Conservation (phyloP, 2,888 invertebrate genomes). For the Cosmia trapezina region DNA sequence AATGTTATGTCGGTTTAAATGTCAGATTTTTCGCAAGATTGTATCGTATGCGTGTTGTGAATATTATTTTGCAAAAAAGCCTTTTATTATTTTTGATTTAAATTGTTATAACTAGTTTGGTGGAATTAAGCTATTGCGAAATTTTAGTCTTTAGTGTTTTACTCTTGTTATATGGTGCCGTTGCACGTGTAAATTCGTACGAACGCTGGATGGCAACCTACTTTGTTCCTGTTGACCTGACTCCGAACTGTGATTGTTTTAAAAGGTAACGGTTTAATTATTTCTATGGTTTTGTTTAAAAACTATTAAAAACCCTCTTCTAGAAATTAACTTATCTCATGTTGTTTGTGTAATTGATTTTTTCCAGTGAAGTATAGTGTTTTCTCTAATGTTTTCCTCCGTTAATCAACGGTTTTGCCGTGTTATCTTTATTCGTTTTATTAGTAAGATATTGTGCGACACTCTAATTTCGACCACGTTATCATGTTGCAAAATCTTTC, state of each 20-base stretch:
- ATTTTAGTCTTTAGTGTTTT: constrained; percentile 79
- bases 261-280: constrained; percentile 87
- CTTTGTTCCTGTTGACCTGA: constrained; percentile 86
- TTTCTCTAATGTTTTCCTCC: constrained; percentile 37
- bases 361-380: constrained; percentile 2
- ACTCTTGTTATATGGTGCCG: constrained; percentile 75
- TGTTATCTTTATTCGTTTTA: constrained; percentile 52
- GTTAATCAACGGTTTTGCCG: constrained; percentile 5
- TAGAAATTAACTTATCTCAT: neutral
- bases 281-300: constrained; percentile 57
- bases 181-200: constrained; percentile 76
- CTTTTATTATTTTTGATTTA: constrained; percentile 77
- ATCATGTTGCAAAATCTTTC: constrained; percentile 43
- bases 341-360: neutral
- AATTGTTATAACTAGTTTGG: constrained; percentile 74
- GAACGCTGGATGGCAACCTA: constrained; percentile 78
- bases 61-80: constrained; percentile 81
- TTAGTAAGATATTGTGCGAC: constrained; percentile 47
- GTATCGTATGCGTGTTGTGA: constrained; percentile 83
- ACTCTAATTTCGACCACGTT: constrained; percentile 27
- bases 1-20: constrained; percentile 11
- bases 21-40: constrained; percentile 72
- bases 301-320: constrained; percentile 27
- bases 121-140: constrained; percentile 71
- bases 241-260: constrained; percentile 82